Evolutionary conservation across 2,797 vertebrate species (phyloP).

Genomic region (Oreortyx pictus): DNA sequence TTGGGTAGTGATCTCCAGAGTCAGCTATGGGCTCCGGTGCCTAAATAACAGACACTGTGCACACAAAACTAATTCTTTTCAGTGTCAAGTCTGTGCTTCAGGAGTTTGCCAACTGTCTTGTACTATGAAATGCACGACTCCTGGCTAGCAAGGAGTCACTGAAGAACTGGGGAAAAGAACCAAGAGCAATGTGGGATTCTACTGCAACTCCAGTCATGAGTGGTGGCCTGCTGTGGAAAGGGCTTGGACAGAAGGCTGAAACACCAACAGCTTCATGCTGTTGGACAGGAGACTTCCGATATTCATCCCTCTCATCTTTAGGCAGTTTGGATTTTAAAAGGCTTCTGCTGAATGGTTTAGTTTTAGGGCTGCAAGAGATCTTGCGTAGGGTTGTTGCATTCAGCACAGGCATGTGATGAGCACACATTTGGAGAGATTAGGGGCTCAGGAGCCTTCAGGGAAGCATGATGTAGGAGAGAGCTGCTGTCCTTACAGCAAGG

Average conservation of each 20-base stretch:
- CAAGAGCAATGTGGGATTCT: accelerated
- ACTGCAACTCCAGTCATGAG: background rate
- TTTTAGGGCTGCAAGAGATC: background rate
- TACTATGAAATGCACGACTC: background rate
- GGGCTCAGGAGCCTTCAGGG: background rate
- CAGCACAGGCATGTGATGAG: background rate
- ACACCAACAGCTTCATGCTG: background rate
- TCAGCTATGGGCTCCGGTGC: background rate
- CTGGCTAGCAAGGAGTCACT: background rate
- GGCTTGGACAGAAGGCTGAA: background rate
- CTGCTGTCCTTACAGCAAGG: background rate
- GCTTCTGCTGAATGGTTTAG: background rate
- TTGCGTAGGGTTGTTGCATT: background rate
- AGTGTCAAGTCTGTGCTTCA: background rate
- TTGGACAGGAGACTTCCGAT: background rate
- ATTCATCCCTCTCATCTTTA: background rate
- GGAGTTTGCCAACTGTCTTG: background rate
- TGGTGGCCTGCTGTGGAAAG: background rate
- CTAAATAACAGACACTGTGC: too few relatives aligned
- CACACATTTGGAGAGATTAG: background rate
- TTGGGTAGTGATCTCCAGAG: background rate
- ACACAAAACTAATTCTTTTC: background rate
- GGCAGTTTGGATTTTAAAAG: conserved; percentile 3
- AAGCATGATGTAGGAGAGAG: background rate
- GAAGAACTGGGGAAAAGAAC: background rate